Evolutionary conservation across 2,888 invertebrate species (phyloP), one percentile per base, ranked within the genome.

Genomic region (Epiblema foenella): DNA sequence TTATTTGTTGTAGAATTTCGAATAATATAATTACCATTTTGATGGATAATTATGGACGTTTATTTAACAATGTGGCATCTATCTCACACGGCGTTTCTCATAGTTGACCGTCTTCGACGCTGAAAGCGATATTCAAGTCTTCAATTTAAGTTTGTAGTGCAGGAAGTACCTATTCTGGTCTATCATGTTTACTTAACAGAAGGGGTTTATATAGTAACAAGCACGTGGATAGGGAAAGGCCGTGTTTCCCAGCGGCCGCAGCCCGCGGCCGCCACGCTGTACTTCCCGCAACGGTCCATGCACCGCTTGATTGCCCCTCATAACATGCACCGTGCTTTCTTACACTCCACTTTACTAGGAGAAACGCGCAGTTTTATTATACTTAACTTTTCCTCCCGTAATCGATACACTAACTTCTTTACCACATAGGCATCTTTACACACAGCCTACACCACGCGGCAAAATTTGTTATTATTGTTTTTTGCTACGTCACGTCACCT

Each of bases 241-340:
- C 79, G 77, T 83, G 81, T 88, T 88, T 89, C 87, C 89, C 88
- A 85, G 85, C 89, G 54, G 37, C 57, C 11, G n/a, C 85, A 87
- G 80, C 79, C 89, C 89, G 88, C 83, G 81, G 86, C 88, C 78
- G 85, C 82, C 79, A 85, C 85, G 85, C 87, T 86, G 83, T 86
- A 83, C 81, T 85, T 81, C 83, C 80, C 74, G 79, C 82, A 83
- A 86, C 88, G 86, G 83, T 86, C 81, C 78, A 74, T 86, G 87
- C 85, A 80, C 85, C 81, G 83, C 78, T 81, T 89, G 86, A 87
- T 88, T 83, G 79, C 81, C 75, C 76, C 78, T 76, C 77, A 74
- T 69, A 66, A 74, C 73, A 75, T 75, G 77, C 75, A 74, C 73
- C 68, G 74, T 63, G 69, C 68, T 62, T 60, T 68, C 71, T 46